Percentiles rank a stretch among this genome's conserved stretches.
Conservation (phyloP, 1,140 invertebrate genomes). For the Scaptomyza graminum region DNA sequence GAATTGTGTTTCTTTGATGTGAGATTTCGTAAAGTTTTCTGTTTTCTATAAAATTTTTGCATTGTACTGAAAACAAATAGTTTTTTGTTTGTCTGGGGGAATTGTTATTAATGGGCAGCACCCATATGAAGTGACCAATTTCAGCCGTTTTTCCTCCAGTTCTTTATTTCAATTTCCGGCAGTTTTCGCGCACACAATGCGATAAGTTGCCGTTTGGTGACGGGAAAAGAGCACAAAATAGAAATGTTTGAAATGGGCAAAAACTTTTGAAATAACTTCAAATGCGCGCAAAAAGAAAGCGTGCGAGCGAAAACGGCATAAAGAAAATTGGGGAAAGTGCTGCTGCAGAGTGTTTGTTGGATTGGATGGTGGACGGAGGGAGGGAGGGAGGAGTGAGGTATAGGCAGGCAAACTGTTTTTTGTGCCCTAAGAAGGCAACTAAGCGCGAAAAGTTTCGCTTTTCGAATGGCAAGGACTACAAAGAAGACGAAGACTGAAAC, state of each 20-base stretch:
- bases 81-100: slow-evolving; percentile 7
- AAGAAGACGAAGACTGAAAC: neutral
- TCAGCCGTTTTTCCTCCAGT: slow-evolving; percentile 19
- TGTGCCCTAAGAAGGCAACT: slow-evolving; percentile 48
- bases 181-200: slow-evolving; percentile 44
- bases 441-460: slow-evolving; percentile 64
- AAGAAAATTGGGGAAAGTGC: slow-evolving; percentile 52
- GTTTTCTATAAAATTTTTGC: slow-evolving; percentile 17
- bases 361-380: too few relatives aligned
- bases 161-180: slow-evolving; percentile 61
- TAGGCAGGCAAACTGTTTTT: slow-evolving; percentile 33
- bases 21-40: neutral
- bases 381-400: neutral
- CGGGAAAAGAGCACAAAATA: slow-evolving; percentile 30
- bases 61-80: slow-evolving; percentile 24
- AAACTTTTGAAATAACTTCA: slow-evolving; percentile 53
- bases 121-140: slow-evolving; percentile 27
- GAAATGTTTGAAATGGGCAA: slow-evolving; percentile 13
- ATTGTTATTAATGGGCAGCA: slow-evolving; percentile 48
- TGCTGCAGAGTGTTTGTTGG: slow-evolving; percentile 5
- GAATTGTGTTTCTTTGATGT: neutral
- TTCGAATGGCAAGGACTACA: slow-evolving; percentile 38
- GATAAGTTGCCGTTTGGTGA: slow-evolving; percentile 56
- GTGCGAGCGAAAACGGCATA: slow-evolving; percentile 16
- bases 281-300: slow-evolving; percentile 37